These are phyloP conservation scores for Polypedilum vanderplanki DNA, from an alignment of 1,140 invertebrate species.

Conservation along the genomic window DNA sequence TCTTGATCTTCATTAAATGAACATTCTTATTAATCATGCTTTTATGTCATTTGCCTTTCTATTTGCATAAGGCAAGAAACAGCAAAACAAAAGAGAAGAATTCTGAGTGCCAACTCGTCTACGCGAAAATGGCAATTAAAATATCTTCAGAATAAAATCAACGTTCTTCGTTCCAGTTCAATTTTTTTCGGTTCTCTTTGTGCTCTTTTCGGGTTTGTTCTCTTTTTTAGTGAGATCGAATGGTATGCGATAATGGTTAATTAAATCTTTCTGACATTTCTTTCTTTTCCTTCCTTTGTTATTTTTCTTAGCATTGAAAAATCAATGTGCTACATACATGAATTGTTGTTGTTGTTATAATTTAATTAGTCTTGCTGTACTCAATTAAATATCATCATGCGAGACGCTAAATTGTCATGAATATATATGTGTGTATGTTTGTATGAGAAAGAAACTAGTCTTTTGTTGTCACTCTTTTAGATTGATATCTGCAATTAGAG, in stretches of 20 bases:
- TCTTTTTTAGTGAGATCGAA: constrained; percentile 3
- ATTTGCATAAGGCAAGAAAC: not conserved
- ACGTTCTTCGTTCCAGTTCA: constrained; percentile 22
- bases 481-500: constrained; percentile 13
- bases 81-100: no score
- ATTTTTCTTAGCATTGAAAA: not conserved
- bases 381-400: constrained; percentile 8
- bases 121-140: constrained; percentile 24
- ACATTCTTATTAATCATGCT: constrained; percentile 27
- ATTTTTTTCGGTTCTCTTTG: constrained; percentile 18
- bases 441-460: not conserved
- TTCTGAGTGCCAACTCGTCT: not conserved
- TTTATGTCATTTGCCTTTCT: constrained; percentile 2
- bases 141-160: constrained; percentile 26
- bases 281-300: constrained; percentile 5
- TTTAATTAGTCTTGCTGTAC: constrained; percentile 26
- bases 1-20: constrained; percentile 27
- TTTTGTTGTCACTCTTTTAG: not conserved
- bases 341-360: constrained; percentile 1
- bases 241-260: constrained; percentile 29
- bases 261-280: constrained; percentile 24
- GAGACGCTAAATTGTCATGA: not conserved
- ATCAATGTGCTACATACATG: not conserved
- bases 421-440: not conserved
- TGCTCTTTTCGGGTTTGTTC: not conserved